phyloP scores from a whole-genome alignment of 2,888 invertebrate species.

The Eurytoma adleriae region DNA sequence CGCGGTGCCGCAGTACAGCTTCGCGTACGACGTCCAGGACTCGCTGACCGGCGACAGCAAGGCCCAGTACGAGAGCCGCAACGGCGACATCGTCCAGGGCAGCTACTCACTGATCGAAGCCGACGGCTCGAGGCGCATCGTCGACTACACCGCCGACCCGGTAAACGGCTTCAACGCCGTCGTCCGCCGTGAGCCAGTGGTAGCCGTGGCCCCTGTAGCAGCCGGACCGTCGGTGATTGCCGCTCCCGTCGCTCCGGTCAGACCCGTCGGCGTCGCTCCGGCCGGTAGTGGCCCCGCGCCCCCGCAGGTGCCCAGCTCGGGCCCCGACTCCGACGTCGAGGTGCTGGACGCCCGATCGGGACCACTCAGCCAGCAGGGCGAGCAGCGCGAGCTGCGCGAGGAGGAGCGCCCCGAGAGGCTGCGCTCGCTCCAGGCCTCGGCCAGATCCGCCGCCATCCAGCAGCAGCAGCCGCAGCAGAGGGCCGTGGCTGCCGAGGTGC shows the following conservation, averaged over 20 bases:
- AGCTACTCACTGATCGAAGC: slow-evolving; percentile 73
- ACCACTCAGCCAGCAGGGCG: slow-evolving; percentile 31
- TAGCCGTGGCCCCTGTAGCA: slow-evolving; percentile 41
- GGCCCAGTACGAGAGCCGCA: slow-evolving; percentile 71
- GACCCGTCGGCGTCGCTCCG: slow-evolving; percentile 27
- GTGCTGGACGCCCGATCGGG: slow-evolving; percentile 70
- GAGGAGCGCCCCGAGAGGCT: slow-evolving; percentile 48
- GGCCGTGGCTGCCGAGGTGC: slow-evolving; percentile 47
- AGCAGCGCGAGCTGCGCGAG: neutral
- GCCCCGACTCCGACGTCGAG: slow-evolving; percentile 73
- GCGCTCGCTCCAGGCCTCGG: slow-evolving; percentile 12
- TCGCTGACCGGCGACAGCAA: slow-evolving; percentile 71
- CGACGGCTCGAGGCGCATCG: slow-evolving; percentile 71
- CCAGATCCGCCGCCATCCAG: slow-evolving; percentile 24
- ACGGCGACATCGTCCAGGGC: slow-evolving; percentile 71
- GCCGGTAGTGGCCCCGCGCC: slow-evolving; percentile 6
- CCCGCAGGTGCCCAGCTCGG: slow-evolving; percentile 64
- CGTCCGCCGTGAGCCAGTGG: slow-evolving; percentile 56
- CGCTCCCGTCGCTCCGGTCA: slow-evolving; percentile 30
- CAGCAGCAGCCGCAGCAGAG: slow-evolving; percentile 42
- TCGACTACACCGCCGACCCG: slow-evolving; percentile 71
- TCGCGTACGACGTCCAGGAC: slow-evolving; percentile 73
- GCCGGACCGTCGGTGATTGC: slow-evolving; percentile 39
- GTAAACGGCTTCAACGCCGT: slow-evolving; percentile 60
- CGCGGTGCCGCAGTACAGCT: slow-evolving; percentile 67